These are phyloP conservation scores for Cryptoblepharus egeriae DNA, from an alignment of 2,797 vertebrate genomes.

Conservation along the genomic window DNA sequence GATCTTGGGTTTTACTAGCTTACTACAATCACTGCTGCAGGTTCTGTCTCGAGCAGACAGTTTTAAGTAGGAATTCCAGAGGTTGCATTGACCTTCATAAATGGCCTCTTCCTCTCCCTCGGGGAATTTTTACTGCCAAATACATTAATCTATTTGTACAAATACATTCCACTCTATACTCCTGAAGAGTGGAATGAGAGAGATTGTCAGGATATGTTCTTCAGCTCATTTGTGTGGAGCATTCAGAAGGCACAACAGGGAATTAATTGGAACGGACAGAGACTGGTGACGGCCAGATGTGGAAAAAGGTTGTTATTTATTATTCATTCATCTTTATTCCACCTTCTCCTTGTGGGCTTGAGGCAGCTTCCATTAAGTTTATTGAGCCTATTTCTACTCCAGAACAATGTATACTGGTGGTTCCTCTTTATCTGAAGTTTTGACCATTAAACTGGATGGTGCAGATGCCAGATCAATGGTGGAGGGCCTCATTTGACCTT, in stretches of 20 bases:
- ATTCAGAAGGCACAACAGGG: not conserved
- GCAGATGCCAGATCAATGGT: no score
- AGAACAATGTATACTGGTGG: not conserved
- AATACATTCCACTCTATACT: no score
- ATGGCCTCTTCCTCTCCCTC: conserved; percentile 1
- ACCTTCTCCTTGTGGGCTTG: not conserved
- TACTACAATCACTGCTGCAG: not conserved
- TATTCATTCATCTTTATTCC: not conserved
- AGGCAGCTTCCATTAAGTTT: not conserved
- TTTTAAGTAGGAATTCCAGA: conserved; percentile 13
- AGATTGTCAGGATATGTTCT: not conserved
- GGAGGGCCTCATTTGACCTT: no score
- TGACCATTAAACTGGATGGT: no score
- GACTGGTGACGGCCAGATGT: not conserved
- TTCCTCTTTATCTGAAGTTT: no score
- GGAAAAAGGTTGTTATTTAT: not conserved
- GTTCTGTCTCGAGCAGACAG: not conserved
- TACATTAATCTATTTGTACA: no score
- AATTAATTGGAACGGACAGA: not conserved
- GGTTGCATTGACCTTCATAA: conserved; percentile 10
- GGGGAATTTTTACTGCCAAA: not conserved
- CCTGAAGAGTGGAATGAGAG: not conserved
- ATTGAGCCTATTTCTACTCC: not conserved
- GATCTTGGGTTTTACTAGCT: not conserved
- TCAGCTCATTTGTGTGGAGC: not conserved